These are phyloP conservation scores for Dasysyrphus tricinctus DNA, from an alignment of 2,888 invertebrate species.

Conservation along the genomic window DNA sequence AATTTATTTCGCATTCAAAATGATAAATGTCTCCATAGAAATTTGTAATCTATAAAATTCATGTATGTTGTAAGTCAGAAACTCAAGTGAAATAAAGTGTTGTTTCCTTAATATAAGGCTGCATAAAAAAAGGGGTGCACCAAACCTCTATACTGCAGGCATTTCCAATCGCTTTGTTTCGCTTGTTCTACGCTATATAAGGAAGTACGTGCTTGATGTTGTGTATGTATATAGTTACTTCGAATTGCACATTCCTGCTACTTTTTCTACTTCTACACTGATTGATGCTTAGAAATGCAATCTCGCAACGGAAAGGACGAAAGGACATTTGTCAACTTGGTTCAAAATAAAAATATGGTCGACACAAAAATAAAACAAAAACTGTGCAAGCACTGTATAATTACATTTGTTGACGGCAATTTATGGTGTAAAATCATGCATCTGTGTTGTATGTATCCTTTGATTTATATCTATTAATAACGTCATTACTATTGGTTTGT, in stretches of 20 bases:
- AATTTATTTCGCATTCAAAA: slow-evolving; percentile 53
- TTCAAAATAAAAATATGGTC: slow-evolving; percentile 48
- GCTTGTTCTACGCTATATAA: slow-evolving; percentile 33
- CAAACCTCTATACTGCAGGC: background rate
- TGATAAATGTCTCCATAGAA: slow-evolving; percentile 57
- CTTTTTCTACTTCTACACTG: slow-evolving; percentile 40
- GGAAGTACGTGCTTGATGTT: background rate
- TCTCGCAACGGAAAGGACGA: slow-evolving; percentile 66
- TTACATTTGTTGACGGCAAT: slow-evolving; percentile 71
- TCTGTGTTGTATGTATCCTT: slow-evolving; percentile 18
- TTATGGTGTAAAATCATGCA: slow-evolving; percentile 64
- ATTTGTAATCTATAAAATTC: slow-evolving; percentile 42
- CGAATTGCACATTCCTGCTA: slow-evolving; percentile 15
- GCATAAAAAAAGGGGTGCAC: background rate
- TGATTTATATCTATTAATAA: background rate
- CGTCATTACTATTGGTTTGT: background rate
- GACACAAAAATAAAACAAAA: slow-evolving; percentile 14
- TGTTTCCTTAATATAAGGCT: slow-evolving; percentile 13
- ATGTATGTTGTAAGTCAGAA: slow-evolving; percentile 42
- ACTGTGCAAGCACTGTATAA: slow-evolving; percentile 53
- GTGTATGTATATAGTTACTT: background rate
- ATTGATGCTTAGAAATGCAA: slow-evolving; percentile 72
- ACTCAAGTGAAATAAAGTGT: slow-evolving; percentile 44
- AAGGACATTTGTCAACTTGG: slow-evolving; percentile 71
- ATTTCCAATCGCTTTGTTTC: slow-evolving; percentile 32